Base-by-base conservation (phyloP, 2,797 vertebrate species). In the Enoplosus armatus region DNA sequence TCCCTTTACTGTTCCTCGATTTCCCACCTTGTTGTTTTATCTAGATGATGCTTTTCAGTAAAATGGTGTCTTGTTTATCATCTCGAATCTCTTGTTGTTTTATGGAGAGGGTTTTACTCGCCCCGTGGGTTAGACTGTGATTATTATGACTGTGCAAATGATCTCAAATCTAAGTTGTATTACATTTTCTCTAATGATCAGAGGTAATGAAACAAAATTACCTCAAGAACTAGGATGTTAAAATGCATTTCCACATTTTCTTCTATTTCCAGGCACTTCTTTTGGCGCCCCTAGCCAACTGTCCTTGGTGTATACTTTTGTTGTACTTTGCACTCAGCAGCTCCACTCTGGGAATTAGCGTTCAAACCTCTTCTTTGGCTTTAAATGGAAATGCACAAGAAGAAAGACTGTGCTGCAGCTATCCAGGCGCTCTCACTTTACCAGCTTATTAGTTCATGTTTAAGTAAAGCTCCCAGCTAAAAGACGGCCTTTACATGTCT, bases 141-240 rank as follows among this genome's bases (percentile, higher is more conserved):
- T 88, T 85, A 79, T 84, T 72, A 82, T 51, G 64, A 56, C 35
- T 4, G 4, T 6, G 35, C 53, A 86, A 88, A 87, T 79, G 18
- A 79, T 55, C 43, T 75, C 39, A 76, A 69, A 85, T 85, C 41
- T 45, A 63, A 75, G 43, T 43, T 64, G 41, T 43, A 29, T 73
- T 58, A 47, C 70, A 60, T 76, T 87, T 74, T 63, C 24, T 76
- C 43, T 50, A 73, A 77, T 33, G 41, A 80, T 77, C 35, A 47
- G 58, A 84, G 26, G 78, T 63, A 86, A 90, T 82, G 82, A 81
- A 71, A 84, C 68, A 27, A 64, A 81, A 77, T 45, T 27, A 75
- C 41, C 39, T 47, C 26, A n/a, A 64, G 50, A 68, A 55, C 11
- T 9, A 20, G 20, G 29, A 62, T 61, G n/a, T 50, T 67, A n/a